Evolutionary conservation across 2,888 invertebrate genomes (phyloP), one percentile per base, ranked within the genome.

Genomic region (Dolichomitus sp.): DNA sequence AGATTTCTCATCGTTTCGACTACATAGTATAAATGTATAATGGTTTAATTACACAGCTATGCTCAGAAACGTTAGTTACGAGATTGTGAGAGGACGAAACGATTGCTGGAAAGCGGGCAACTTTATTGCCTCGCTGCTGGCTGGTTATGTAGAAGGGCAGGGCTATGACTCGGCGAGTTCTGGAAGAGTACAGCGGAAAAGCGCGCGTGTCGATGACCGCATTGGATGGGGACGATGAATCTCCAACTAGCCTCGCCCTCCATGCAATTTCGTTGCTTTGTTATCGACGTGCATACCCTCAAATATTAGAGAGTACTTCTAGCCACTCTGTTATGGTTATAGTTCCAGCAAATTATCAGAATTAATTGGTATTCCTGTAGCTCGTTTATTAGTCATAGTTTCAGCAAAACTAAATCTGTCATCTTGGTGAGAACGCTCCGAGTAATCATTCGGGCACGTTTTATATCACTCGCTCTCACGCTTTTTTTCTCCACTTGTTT

Each of bases 51-150:
- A 57, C 57, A 27, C 70, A 27, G 42, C 45, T 19, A 19, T 17
- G 45, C 40, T 40, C 45, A 27, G 27, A 52, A 59, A 57, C 45
- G 70, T 70, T 70, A 57, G 57, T 70, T 70, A 70, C 57, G 59
- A 59, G 70, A 59, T 57, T 70, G 70, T 30, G 70, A 57, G 57
- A 45, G 70, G 50, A 57, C 27, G 70, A 0, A 70, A 59, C 70
- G 57, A 70, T 70, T 57, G 57, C 79, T 73, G 50, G 59, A 59
- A 48, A 65, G 5, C 42, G 65, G 70, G 65, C 50, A 75, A 79
- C 57, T 79, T 74, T 82, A 82, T 82, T 78, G 69, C 69, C 57
- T 54, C 57, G 74, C 66, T 76, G n/a, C 11, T n/a, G 74, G 63
- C 5, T 57, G 14, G 57, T 57, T 27, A 1, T 14, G 57, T 1